Evolutionary conservation across 1,140 invertebrate genomes (phyloP), one percentile per base, ranked within the genome.

Genomic region (Hirudo medicinalis): DNA sequence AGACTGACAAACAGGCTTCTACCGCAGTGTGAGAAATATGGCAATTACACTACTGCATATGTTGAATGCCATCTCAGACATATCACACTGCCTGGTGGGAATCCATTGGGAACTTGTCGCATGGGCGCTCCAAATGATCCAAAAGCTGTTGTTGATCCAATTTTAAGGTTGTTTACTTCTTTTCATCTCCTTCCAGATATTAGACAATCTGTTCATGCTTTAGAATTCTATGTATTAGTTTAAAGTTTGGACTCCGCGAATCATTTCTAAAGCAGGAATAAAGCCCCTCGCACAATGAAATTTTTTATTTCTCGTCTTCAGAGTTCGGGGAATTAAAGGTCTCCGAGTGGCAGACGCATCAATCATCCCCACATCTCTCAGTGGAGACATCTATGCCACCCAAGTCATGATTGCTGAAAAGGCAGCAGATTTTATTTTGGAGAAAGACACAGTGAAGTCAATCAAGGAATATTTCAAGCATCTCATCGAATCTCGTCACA

Each of bases 61-160:
- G 57, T 71, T 25, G 73, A 74, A 32, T 74, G 73, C 67, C 66
- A 63, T 63, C 20, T 74, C 15, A 57, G 70, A 22, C 73, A 71
- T 53, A 71, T 74, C 57, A 74, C 73, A 17, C n/a, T 74, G 29
- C 67, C 73, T 22, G 73, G 70, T 19, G 55, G 70, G 15, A 36
- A 54, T 27, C 88, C 88, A 27, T 85, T 86, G 19, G 88, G 89
- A 29, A 91, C 89, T 54, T 90, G 88, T 78, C 85, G 85, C 72
- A 89, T 91, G 84, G 89, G 88, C 4, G 71, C 80, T 69, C 78
- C 82, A 63, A 77, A 81, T 17, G 84, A 87, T 72, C 82, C 85
- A 17, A 80, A 76, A 75, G 83, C 81, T 71, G 87, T 88, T 36
- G 85, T 87, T 17, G 77, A 81, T 74, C 75, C 77, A n/a, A 57